Evolutionary conservation across 2,888 invertebrate species (phyloP).

Genomic region (Chydorus sphaericus): DNA sequence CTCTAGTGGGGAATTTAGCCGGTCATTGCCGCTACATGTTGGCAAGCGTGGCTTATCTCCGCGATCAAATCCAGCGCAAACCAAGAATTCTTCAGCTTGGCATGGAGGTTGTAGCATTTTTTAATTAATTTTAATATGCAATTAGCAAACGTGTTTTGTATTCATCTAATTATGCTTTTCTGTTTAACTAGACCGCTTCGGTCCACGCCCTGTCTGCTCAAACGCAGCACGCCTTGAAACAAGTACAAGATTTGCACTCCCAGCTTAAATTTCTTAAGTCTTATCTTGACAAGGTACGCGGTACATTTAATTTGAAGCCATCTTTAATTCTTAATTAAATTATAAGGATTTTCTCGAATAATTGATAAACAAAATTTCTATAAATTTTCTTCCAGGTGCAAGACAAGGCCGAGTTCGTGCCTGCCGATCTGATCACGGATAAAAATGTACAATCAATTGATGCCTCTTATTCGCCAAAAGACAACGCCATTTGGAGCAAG

Average conservation of each 20-base stretch:
- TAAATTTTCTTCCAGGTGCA: not conserved
- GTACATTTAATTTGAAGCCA: not conserved
- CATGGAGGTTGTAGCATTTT: slow-evolving; percentile 16
- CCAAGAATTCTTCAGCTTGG: slow-evolving; percentile 25
- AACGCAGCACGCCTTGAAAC: slow-evolving; percentile 1
- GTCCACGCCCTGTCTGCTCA: slow-evolving; percentile 7
- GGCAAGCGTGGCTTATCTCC: slow-evolving; percentile 28
- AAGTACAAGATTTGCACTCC: slow-evolving; percentile 5
- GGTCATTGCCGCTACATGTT: slow-evolving; percentile 29
- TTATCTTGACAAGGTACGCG: slow-evolving; percentile 2
- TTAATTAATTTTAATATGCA: not conserved
- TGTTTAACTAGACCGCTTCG: slow-evolving; percentile 6
- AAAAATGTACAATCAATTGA: no score
- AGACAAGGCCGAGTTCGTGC: slow-evolving; percentile 11
- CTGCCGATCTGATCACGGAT: slow-evolving; percentile 12
- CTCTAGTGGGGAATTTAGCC: slow-evolving; percentile 29
- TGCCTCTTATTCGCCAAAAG: not conserved
- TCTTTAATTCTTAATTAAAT: not conserved
- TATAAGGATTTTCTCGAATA: not conserved
- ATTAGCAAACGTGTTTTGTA: not conserved
- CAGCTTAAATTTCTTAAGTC: slow-evolving; percentile 11
- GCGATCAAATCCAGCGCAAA: slow-evolving; percentile 26
- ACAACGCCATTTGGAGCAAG: not conserved
- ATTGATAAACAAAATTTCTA: not conserved
- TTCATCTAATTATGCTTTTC: not conserved